phyloP scores from a whole-genome alignment of 2,113 vertebrate species.

The Aptenodytes patagonicus region DNA sequence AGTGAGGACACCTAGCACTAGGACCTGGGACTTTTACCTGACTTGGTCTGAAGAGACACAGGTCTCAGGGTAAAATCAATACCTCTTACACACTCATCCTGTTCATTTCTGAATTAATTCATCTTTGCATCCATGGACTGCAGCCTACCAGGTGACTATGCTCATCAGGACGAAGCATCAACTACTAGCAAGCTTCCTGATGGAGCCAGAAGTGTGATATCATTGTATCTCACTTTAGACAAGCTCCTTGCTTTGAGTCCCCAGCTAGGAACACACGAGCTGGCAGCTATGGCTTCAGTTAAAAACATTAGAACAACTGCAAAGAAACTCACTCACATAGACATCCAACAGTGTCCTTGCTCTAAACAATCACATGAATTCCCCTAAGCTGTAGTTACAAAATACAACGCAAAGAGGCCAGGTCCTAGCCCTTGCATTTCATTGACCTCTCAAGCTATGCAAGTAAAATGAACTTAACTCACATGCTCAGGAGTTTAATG shows the following conservation, averaged over 20 bases:
- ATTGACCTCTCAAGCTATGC: background rate
- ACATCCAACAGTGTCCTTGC: background rate
- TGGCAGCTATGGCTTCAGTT: background rate
- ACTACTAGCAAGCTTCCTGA: background rate
- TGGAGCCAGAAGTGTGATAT: background rate
- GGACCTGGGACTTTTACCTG: background rate
- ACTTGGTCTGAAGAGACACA: background rate
- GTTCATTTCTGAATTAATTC: background rate
- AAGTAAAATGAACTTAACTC: constrained; percentile 1
- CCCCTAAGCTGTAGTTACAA: background rate
- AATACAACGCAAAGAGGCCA: background rate
- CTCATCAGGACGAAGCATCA: background rate
- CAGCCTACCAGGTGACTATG: background rate
- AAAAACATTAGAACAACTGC: background rate
- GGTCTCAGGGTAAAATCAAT: background rate
- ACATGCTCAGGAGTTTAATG: background rate
- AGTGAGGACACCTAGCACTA: background rate
- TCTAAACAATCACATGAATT: background rate
- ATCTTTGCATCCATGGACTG: background rate
- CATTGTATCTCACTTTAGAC: background rate
- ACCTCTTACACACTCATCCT: background rate
- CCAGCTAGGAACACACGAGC: background rate
- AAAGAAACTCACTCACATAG: background rate
- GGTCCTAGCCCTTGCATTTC: background rate
- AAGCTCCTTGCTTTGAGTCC: background rate